phyloP scores from a whole-genome alignment of 2,797 vertebrate genomes.

The Poeciliopsis infans region DNA sequence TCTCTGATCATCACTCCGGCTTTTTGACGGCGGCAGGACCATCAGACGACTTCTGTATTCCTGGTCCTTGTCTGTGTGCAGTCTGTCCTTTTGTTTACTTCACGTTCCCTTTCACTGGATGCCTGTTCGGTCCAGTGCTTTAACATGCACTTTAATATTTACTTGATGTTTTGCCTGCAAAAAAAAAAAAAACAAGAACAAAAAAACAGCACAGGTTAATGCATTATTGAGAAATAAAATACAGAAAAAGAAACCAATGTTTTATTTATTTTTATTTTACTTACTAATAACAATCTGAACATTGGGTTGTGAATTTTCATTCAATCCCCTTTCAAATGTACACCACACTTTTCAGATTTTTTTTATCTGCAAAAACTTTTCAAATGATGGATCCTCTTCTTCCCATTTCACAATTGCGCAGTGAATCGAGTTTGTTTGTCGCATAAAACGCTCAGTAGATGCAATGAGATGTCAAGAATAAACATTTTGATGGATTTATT shows the following conservation, averaged over 20 bases:
- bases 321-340: background rate
- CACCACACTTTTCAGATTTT: background rate
- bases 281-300: no score
- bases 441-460: background rate
- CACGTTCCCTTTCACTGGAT: background rate
- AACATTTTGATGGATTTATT: background rate
- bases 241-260: no score
- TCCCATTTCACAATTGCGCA: background rate
- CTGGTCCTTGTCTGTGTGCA: conserved; percentile 1
- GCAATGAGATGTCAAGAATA: background rate
- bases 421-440: background rate
- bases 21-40: conserved; percentile 33
- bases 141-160: no score
- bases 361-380: background rate
- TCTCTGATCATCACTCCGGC: conserved; percentile 59
- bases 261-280: no score
- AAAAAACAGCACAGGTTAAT: no score
- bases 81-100: background rate
- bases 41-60: conserved; percentile 9
- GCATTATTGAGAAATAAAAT: no score
- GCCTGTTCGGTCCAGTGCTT: background rate
- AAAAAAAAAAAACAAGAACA: no score
- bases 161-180: background rate
- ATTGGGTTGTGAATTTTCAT: no score
- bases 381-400: background rate